Evolutionary conservation across 92 coral and sea anemone genomes (phyloP).

Genomic region (Anthopleura xanthogrammica): DNA sequence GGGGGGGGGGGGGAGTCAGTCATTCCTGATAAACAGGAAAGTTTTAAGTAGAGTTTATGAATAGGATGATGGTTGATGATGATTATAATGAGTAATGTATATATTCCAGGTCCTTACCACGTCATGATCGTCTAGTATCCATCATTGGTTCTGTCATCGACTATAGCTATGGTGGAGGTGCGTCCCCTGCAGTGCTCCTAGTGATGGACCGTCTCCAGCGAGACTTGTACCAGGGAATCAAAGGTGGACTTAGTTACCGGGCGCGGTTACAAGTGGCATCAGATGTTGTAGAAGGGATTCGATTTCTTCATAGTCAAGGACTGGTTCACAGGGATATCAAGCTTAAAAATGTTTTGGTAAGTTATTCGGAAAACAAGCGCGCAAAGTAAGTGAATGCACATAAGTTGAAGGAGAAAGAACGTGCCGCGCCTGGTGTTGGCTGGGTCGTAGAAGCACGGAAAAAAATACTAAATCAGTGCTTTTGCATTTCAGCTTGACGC

Average conservation of each 20-base stretch:
- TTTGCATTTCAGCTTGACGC: constrained; percentile 70
- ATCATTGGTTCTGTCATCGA: constrained; percentile 95
- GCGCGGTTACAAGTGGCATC: constrained; percentile 86
- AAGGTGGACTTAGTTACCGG: constrained; percentile 81
- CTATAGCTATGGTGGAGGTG: constrained; percentile 94
- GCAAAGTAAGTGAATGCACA: too few relatives aligned
- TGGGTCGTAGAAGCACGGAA: neutral
- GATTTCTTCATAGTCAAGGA: constrained; percentile 97
- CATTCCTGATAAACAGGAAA: too few relatives aligned
- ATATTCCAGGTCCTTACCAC: constrained; percentile 68
- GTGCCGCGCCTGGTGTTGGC: too few relatives aligned
- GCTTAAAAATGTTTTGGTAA: constrained; percentile 91
- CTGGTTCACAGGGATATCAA: constrained; percentile 95
- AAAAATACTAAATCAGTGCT: neutral
- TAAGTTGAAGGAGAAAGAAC: too few relatives aligned
- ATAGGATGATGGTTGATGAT: too few relatives aligned
- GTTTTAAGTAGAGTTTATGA: too few relatives aligned
- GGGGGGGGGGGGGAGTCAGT: too few relatives aligned
- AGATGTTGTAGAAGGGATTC: constrained; percentile 95
- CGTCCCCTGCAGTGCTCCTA: constrained; percentile 91
- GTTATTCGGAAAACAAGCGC: constrained; percentile 2
- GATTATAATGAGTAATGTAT: neutral
- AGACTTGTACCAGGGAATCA: constrained; percentile 95
- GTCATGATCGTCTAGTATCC: constrained; percentile 84
- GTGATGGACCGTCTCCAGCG: constrained; percentile 96